A percentile compares a stretch with the other conserved stretches of the same genome.
Conservation (phyloP, 2,113 vertebrate genomes). For the Seriola rivoliana region DNA sequence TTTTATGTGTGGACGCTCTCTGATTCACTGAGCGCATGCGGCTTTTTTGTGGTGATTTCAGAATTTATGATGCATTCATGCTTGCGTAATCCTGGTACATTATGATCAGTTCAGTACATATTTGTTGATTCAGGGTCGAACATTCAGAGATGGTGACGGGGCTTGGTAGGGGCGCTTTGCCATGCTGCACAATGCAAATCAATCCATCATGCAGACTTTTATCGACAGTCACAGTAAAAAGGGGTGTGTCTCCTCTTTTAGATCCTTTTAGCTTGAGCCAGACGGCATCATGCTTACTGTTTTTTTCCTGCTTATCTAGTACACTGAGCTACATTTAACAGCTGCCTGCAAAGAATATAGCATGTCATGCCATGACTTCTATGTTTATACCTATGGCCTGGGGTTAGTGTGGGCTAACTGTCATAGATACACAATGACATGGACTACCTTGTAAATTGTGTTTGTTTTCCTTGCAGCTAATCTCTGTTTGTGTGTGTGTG, state of each 20-base stretch:
- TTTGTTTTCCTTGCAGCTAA: constrained; percentile 26
- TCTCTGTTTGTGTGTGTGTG: constrained; percentile 10
- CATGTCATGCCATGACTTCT: neutral
- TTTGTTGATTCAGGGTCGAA: constrained; percentile 32
- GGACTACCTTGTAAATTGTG: constrained; percentile 31
- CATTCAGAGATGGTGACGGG: neutral
- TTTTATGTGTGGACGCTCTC: neutral
- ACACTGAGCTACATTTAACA: neutral
- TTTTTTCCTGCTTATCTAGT: neutral
- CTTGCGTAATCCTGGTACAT: neutral
- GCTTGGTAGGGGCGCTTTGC: neutral
- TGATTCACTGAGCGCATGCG: neutral
- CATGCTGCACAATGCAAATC: constrained; percentile 29
- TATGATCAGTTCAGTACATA: constrained; percentile 1
- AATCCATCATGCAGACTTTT: constrained; percentile 23
- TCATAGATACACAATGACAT: constrained; percentile 22
- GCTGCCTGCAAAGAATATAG: neutral
- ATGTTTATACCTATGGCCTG: too few species aligned
- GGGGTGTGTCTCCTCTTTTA: neutral
- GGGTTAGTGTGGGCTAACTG: constrained; percentile 4
- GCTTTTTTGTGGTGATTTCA: neutral
- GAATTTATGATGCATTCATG: constrained; percentile 1
- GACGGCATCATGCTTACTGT: neutral
- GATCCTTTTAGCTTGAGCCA: neutral
- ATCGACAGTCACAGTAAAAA: neutral